Evolutionary conservation across 2,888 invertebrate genomes (phyloP), one percentile per base, ranked within the genome.

Genomic region (Habroteleia sp.): DNA sequence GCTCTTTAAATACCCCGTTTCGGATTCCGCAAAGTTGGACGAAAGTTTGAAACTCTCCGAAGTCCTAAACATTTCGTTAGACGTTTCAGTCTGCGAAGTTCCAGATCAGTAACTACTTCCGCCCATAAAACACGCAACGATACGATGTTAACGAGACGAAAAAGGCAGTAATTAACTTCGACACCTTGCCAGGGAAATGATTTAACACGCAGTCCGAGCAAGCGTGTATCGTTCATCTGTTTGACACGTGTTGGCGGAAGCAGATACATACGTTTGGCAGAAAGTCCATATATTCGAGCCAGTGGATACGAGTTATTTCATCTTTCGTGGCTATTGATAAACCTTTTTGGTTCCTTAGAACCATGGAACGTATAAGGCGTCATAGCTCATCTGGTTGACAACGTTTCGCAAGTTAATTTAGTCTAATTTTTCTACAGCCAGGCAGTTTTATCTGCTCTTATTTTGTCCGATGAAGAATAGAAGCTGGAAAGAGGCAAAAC

Each of bases 151-250:
- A 83, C 81, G 80, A 84, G 81, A 84, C 83, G 84, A 83, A 82
- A 84, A 84, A 83, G 80, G 71, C 78, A 81, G 79, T 81, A 83
- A 84, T 85, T 85, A 85, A 83, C 81, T 80, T 82, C 81, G 80
- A 82, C 83, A 83, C 82, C 82, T 84, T 75, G 58, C 33, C 50
- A 56, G 74, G 77, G 78, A 80, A 80, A 75, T 77, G 74, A 77
- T 75, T 71, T 72, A 71, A 56, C 46, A 60, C 29, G 3, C 25
- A 48, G 17, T 23, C 23, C 7, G 10, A 29, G 23, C 46, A n/a
- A 29, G 23, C 46, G 6, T 31, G 48, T 39, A 46, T 56, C 66
- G 39, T 48, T 58, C 68, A 58, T 69, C 10, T 71, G 69, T 37
- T 37, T 10, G 52, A 62, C 69, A 71, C 39, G 54, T 71, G 69